Evolutionary conservation across 92 coral and sea anemone species (phyloP), one percentile per base, ranked within the genome.

Genomic region (Heteractis magnifica): DNA sequence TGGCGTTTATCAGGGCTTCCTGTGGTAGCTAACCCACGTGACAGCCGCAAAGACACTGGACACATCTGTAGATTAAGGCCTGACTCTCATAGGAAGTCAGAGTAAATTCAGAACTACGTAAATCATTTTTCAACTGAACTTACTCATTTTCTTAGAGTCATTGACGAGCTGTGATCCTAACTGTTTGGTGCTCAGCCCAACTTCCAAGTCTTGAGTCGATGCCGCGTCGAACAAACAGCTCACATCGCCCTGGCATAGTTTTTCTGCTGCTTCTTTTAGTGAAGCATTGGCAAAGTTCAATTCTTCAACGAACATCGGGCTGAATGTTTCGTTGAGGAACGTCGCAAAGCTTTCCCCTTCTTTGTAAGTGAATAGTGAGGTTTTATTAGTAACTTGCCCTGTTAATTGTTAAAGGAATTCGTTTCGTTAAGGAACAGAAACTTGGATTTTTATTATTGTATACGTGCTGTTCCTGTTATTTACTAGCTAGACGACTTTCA

Each of bases 151-250:
- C 21, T 85, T 78, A 16, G 87, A 77, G 78, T 92, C 98, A 49
- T 92, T 75, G 64, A 82, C 87, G 21, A 92, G 83, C 72, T 87
- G 56, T 44, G 88, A 70, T 65, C 52, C 81, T 7, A 89, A 76
- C 11, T 51, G 49, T 52, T 86, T 82, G 3, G 97, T 89, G 49
- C 72, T 83, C 51, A 64, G 16, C 13, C 97, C 97, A 72, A 93
- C 85, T 4, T 89, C 72, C 58, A 83, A 3, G 56, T 90, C 83
- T 23, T 73, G 70, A 18, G 94, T 90, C 6, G 89, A 90, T 4
- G 94, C 94, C n/a, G 82, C 83, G 82, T 90, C 94, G 82, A 87
- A 90, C 72, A 90, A 65, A 64, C 94, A 90, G 34, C 71, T 55
- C 4, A 82, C 68, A 56, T 90, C 91, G 51, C 82, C 83, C 11